These are phyloP conservation scores for Notamacropus eugenii DNA, from an alignment of 2,797 vertebrate species.

Conservation along the genomic window DNA sequence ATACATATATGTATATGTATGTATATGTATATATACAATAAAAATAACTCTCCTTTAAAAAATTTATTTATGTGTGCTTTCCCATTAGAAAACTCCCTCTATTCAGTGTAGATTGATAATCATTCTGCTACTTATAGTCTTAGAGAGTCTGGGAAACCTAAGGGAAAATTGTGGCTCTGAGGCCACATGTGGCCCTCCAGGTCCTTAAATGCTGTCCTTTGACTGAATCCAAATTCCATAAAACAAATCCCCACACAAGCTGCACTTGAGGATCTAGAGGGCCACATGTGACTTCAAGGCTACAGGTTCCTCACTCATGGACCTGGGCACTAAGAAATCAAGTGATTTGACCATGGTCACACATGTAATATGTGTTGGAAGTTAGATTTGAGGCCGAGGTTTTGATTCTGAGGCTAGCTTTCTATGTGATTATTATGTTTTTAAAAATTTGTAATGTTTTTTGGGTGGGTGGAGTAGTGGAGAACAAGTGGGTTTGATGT, in stretches of 20 bases:
- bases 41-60: background rate
- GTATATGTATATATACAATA: background rate
- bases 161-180: too few relatives aligned
- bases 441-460: background rate
- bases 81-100: background rate
- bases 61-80: background rate
- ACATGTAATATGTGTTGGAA: background rate
- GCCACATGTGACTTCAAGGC: too few relatives aligned
- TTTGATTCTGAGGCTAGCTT: background rate
- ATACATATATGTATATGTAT: background rate
- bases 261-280: too few relatives aligned
- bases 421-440: background rate
- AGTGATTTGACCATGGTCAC: background rate
- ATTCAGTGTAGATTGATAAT: background rate
- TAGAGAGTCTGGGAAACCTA: background rate
- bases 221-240: too few relatives aligned
- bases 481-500: background rate
- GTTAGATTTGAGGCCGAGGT: background rate
- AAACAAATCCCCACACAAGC: too few relatives aligned
- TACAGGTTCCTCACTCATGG: too few relatives aligned
- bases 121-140: background rate
- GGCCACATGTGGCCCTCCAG: too few relatives aligned
- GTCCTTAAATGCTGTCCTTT: too few relatives aligned
- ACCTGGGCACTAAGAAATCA: background rate
- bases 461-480: background rate